A percentile compares a stretch with the other conserved stretches of the same genome.
These are phyloP conservation scores for Acleris emargana DNA, from an alignment of 2,888 invertebrate genomes.

Conservation along the genomic window DNA sequence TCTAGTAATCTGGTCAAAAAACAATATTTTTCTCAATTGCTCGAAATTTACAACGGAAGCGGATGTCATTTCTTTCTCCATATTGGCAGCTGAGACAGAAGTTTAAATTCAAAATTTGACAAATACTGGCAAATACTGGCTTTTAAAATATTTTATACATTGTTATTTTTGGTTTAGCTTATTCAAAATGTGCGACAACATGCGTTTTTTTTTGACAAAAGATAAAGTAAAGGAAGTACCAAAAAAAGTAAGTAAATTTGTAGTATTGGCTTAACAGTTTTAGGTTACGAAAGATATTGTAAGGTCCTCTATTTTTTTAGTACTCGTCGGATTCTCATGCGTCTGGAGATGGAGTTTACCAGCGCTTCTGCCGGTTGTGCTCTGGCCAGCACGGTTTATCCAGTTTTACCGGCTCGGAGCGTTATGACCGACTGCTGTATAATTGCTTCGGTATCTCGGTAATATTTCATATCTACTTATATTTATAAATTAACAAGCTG, in stretches of 20 bases:
- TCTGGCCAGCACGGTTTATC: conserved; percentile 51
- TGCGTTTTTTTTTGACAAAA: conserved; percentile 55
- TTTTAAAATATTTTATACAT: not conserved
- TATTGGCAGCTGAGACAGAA: not conserved
- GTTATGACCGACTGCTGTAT: conserved; percentile 54
- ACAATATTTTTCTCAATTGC: not conserved
- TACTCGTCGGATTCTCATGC: conserved; percentile 51
- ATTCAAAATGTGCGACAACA: conserved; percentile 36
- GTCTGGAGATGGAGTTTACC: conserved; percentile 30
- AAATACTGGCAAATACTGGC: not conserved
- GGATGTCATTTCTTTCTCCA: too few relatives aligned
- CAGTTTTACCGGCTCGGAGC: conserved; percentile 50
- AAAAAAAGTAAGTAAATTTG: too few relatives aligned
- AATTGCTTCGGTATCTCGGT: conserved; percentile 60
- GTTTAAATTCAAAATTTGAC: conserved; percentile 13
- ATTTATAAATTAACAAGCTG: too few relatives aligned
- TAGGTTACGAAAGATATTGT: too few relatives aligned
- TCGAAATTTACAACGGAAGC: not conserved
- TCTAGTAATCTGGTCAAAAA: too few relatives aligned
- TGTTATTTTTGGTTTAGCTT: not conserved
- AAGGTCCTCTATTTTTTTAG: too few relatives aligned
- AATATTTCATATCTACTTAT: not conserved
- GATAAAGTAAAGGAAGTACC: conserved; percentile 23
- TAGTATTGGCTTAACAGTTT: too few relatives aligned
- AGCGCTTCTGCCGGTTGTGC: conserved; percentile 55